These are phyloP conservation scores for Pseudachorutes palmiensis DNA, from an alignment of 1,140 invertebrate species.

Conservation along the genomic window DNA sequence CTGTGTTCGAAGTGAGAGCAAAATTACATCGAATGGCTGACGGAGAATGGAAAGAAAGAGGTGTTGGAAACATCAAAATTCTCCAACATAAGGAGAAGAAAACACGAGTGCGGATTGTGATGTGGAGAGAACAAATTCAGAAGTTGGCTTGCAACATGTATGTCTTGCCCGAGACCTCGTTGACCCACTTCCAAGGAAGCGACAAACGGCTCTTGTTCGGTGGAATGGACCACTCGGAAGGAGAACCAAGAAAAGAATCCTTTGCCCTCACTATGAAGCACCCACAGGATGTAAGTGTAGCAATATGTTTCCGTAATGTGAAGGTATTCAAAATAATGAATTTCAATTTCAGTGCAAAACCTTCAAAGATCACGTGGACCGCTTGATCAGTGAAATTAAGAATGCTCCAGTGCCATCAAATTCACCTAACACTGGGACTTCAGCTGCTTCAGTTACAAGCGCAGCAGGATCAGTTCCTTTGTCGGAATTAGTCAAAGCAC, in stretches of 20 bases:
- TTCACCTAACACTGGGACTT: neutral
- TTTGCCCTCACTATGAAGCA: slow-evolving; percentile 67
- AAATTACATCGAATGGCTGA: slow-evolving; percentile 50
- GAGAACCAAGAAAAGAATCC: slow-evolving; percentile 55
- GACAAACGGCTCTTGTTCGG: slow-evolving; percentile 62
- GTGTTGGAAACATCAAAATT: slow-evolving; percentile 65
- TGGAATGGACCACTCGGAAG: slow-evolving; percentile 66
- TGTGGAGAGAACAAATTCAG: slow-evolving; percentile 68
- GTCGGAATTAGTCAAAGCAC: slow-evolving; percentile 55
- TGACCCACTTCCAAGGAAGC: slow-evolving; percentile 54
- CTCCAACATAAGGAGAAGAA: slow-evolving; percentile 55
- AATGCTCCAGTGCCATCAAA: neutral
- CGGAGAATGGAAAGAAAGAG: slow-evolving; percentile 78
- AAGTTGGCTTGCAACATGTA: slow-evolving; percentile 66
- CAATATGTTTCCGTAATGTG: no score
- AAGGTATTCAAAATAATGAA: no score
- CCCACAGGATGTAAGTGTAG: slow-evolving; percentile 44
- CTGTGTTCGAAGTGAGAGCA: slow-evolving; percentile 60
- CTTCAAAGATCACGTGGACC: neutral
- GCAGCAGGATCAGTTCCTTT: slow-evolving; percentile 38
- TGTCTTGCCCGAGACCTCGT: slow-evolving; percentile 52
- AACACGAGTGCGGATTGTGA: slow-evolving; percentile 58
- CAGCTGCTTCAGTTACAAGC: neutral
- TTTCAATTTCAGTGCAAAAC: neutral
- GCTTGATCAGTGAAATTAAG: neutral